phyloP scores from a whole-genome alignment of 2,113 vertebrate genomes.

The Smithornis capensis region DNA sequence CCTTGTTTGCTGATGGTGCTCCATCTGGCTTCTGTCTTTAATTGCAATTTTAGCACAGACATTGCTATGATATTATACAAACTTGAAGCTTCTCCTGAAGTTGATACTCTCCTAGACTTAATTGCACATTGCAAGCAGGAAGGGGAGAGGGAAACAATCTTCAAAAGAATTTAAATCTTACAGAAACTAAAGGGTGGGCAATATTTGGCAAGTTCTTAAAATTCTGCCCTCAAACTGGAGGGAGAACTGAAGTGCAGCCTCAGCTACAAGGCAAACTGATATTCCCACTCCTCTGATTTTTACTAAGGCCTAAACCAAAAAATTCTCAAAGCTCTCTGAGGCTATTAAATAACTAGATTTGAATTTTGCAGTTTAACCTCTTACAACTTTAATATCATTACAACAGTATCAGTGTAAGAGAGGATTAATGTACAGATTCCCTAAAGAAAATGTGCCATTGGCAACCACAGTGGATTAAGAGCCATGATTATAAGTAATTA shows the following conservation, averaged over 20 bases:
- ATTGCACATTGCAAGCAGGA: not conserved
- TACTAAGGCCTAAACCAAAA: not conserved
- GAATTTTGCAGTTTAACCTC: conserved; percentile 14
- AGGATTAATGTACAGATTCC: conserved; percentile 30
- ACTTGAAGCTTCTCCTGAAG: not conserved
- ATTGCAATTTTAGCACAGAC: not conserved
- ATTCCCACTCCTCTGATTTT: not conserved
- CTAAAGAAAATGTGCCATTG: conserved; percentile 1
- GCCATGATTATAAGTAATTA: conserved; percentile 1
- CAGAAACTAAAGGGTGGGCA: not conserved
- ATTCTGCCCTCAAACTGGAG: not conserved
- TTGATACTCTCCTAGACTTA: not conserved
- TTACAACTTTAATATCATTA: conserved; percentile 22
- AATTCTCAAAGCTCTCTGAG: not conserved
- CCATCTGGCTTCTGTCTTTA: not conserved
- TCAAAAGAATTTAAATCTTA: not conserved
- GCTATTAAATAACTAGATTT: not conserved
- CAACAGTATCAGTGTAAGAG: not conserved
- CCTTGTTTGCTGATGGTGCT: not conserved
- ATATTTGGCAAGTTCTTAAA: not conserved
- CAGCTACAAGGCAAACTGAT: not conserved
- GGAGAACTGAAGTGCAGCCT: not conserved
- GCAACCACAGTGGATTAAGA: not conserved
- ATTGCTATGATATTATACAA: not conserved
- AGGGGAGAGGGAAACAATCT: not conserved